Evolutionary conservation across 1,140 invertebrate genomes (phyloP).

Genomic region (Acromyrmex echinatior): DNA sequence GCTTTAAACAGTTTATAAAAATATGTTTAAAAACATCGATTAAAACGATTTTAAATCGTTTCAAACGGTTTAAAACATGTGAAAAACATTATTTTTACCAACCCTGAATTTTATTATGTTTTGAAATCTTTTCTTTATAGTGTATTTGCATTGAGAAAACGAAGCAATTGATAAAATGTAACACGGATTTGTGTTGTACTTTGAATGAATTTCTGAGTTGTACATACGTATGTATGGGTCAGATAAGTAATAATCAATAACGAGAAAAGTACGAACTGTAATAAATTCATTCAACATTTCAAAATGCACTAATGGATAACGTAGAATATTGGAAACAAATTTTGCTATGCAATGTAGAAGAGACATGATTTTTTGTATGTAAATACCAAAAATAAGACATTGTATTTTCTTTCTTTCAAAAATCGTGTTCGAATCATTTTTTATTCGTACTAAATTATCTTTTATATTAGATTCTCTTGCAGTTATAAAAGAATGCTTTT

Average conservation of each 20-base stretch:
- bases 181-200: neutral
- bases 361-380: neutral
- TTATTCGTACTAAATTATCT: neutral
- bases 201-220: neutral
- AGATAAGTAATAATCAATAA: neutral
- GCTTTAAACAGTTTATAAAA: too few relatives aligned
- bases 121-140: slow-evolving; percentile 20
- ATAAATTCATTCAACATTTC: slow-evolving; percentile 12
- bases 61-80: too few relatives aligned
- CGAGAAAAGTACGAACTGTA: neutral
- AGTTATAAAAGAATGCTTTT: neutral
- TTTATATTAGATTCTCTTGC: neutral
- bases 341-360: neutral
- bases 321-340: neutral
- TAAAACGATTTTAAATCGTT: too few relatives aligned
- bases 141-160: neutral
- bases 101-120: neutral
- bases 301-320: slow-evolving; percentile 6
- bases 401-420: neutral
- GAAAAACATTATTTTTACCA: too few relatives aligned
- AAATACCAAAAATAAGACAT: neutral
- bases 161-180: neutral
- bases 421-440: neutral
- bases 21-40: too few relatives aligned
- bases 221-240: neutral